Percentiles rank a stretch among this genome's conserved stretches.
These are phyloP conservation scores for Trichopoda pennipes DNA, from an alignment of 2,888 invertebrate species.

Conservation along the genomic window DNA sequence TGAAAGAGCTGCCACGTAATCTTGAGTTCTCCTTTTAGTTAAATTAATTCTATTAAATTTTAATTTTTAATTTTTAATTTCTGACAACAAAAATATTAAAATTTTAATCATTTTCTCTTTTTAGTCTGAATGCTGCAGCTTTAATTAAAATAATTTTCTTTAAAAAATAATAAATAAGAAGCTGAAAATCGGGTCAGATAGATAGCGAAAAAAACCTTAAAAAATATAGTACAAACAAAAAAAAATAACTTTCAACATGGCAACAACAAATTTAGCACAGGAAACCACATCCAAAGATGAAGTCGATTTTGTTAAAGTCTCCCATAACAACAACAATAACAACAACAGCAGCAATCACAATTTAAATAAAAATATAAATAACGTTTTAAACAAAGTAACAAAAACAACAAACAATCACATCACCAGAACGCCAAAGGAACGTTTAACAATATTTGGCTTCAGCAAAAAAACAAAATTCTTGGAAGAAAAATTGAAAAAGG, in stretches of 20 bases:
- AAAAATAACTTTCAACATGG: slow-evolving; percentile 18
- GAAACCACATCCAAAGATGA: slow-evolving; percentile 75
- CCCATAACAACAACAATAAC: slow-evolving; percentile 71
- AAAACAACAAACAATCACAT: slow-evolving; percentile 31
- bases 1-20: no score
- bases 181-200: neutral
- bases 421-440: slow-evolving; percentile 70
- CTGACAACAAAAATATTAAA: neutral
- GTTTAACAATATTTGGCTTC: slow-evolving; percentile 73
- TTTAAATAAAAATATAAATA: slow-evolving; percentile 70
- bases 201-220: neutral
- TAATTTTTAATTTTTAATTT: no score
- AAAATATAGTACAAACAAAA: slow-evolving; percentile 29
- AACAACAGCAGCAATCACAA: slow-evolving; percentile 73
- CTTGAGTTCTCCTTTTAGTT: no score
- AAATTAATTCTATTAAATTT: no score
- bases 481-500: slow-evolving; percentile 45
- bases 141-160: neutral
- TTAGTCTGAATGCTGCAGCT: slow-evolving; percentile 18
- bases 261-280: slow-evolving; percentile 33
- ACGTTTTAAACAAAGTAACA: slow-evolving; percentile 69
- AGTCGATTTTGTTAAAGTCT: slow-evolving; percentile 77
- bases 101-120: slow-evolving; percentile 31
- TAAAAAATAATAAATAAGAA: neutral
- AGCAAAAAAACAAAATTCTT: slow-evolving; percentile 71